Conservation (phyloP, 2,113 vertebrate genomes). For the Cnemophilus loriae region DNA sequence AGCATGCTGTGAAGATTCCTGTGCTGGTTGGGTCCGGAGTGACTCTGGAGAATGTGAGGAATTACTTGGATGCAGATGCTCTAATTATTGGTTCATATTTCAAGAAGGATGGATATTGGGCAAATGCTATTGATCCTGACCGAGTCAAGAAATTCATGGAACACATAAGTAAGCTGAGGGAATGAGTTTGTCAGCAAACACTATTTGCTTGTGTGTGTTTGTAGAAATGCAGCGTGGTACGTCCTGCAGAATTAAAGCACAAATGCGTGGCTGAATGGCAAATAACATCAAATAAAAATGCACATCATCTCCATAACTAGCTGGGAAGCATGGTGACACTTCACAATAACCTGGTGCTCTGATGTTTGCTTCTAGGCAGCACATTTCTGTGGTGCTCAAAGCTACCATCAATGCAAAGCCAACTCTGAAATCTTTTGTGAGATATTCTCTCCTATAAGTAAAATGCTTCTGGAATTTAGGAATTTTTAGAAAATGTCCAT, state of each 20-base stretch:
- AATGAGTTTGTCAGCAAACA: slow-evolving; percentile 39
- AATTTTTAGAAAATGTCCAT: neutral
- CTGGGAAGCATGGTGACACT: neutral
- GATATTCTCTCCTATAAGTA: neutral
- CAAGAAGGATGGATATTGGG: slow-evolving; percentile 81
- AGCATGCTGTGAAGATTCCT: slow-evolving; percentile 66
- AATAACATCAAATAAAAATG: neutral
- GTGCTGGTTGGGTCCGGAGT: slow-evolving; percentile 85
- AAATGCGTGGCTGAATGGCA: neutral
- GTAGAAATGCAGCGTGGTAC: neutral
- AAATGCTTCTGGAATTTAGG: neutral
- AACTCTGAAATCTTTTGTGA: neutral
- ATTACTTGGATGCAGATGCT: slow-evolving; percentile 62
- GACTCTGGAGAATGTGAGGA: slow-evolving; percentile 76
- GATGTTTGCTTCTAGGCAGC: neutral
- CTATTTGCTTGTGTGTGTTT: neutral
- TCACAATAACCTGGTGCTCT: neutral
- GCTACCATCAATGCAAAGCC: neutral
- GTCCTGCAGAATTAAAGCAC: neutral
- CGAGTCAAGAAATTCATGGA: slow-evolving; percentile 79
- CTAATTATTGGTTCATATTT: slow-evolving; percentile 86
- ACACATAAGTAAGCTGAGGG: slow-evolving; percentile 66
- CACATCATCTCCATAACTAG: neutral
- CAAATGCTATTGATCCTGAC: slow-evolving; percentile 72
- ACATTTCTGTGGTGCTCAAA: neutral